Evolutionary conservation across 2,888 invertebrate genomes (phyloP).

Genomic region (Zhuqinia jingwanae): DNA sequence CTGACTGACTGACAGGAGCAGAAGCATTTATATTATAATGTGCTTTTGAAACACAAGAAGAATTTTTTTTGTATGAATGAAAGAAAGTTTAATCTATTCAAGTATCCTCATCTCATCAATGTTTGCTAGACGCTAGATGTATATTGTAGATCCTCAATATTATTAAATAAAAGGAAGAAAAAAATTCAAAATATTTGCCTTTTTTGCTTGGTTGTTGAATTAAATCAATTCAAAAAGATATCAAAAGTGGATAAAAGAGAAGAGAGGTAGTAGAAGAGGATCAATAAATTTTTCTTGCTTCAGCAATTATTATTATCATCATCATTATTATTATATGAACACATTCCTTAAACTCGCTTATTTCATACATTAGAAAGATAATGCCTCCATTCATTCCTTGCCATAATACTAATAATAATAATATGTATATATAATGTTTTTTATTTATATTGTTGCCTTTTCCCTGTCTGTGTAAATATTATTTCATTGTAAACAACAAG

Average conservation of each 20-base stretch:
- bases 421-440: neutral
- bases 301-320: constrained; percentile 58
- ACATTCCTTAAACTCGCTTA: constrained; percentile 68
- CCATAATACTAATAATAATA: neutral
- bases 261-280: neutral
- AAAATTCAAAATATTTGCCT: neutral
- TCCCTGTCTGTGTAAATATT: neutral
- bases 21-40: too few relatives aligned
- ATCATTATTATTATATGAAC: too few relatives aligned
- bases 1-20: neutral
- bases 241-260: neutral
- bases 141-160: too few relatives aligned
- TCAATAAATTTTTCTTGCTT: constrained; percentile 55
- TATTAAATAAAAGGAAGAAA: neutral
- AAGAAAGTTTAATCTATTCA: neutral
- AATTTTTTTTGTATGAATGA: constrained; percentile 6
- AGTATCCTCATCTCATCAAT: too few relatives aligned
- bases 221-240: constrained; percentile 4
- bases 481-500: neutral
- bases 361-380: constrained; percentile 14
- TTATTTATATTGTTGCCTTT: too few relatives aligned
- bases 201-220: neutral
- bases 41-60: constrained; percentile 13
- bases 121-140: too few relatives aligned
- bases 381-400: neutral